Evolutionary conservation across 2,888 invertebrate species (phyloP), one percentile per base, ranked within the genome.

Genomic region (Habrosyne pyritoides): DNA sequence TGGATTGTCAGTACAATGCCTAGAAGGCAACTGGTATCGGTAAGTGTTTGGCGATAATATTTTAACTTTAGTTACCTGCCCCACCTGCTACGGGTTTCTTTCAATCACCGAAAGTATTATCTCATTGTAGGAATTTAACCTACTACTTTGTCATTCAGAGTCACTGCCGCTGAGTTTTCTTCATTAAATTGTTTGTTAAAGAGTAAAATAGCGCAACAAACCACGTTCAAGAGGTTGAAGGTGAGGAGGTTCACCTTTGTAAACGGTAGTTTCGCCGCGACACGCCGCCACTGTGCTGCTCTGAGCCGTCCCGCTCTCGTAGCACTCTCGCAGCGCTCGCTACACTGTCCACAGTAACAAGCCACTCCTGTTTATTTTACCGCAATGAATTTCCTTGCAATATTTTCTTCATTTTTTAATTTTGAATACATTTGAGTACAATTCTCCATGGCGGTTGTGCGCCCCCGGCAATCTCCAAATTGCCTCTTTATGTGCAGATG

Each of bases 401-500:
- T 89, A 89, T 91, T 90, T 89, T 84, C 82, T 85, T 81, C 83
- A 81, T 87, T 89, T 89, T 86, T 86, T 89, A 87, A 90, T 89
- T 90, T 91, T 89, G 90, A 89, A 91, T 92, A 91, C 90, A 89
- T 91, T 89, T 83, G 84, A 90, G 86, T 83, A 90, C 89, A 90
- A 91, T 91, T 88, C 89, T 84, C 84, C 80, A 84, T 83, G 86
- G 84, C 83, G 83, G 91, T 81, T 79, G 88, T 82, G 77, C 88
- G 91, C 91, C 91, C 88, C 86, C 86, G 91, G 91, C 91, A 92
- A 92, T 92, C 87, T 91, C 86, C 91, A 92, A 92, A 92, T 92
- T 92, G 91, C 91, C 91, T 91, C 91, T 92, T 92, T 92, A 91
- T 91, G 91, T 90, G 88, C 91, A 91, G 91, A 92, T 90, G 91